Base-by-base conservation (phyloP, 2,113 vertebrate species). In the Pomatostomus ruficeps region DNA sequence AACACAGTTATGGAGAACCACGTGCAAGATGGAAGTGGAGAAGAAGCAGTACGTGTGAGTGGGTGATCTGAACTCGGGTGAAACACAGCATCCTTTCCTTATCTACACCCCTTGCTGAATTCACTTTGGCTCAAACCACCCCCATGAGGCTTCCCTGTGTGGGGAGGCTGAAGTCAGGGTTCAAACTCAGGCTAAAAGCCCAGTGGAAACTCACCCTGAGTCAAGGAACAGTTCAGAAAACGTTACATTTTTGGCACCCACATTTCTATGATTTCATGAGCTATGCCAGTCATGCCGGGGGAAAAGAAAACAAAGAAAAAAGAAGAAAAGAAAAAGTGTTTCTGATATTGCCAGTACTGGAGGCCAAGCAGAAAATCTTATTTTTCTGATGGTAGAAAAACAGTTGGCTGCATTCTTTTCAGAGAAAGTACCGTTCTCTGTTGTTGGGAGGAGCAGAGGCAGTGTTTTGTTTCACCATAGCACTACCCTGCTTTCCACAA, bases 141-240 rank as follows among this genome's bases (percentile, higher is more conserved):
- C 76, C 61, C 52, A 65, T 0, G 23, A 63, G 51, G 31, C 26
- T 92, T 63, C 22, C 71, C 49, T 62, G 33, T 52, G 51, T 38
- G 51, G 48, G 85, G 36, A 70, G 51, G 46, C 65, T 94, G 61
- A 94, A 95, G 73, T 74, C 73, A 96, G 73, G 58, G 93, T 94
- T 95, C 80, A 93, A 75, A 35, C 43, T 63, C 70, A 72, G 73
- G 81, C n/a, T 85, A 89, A 85, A 84, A 81, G 10, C 16, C 48
- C 87, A 75, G 35, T 67, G 77, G 70, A 75, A 94, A 89, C 26
- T 91, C 70, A 88, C 3, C 6, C 54, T 24, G 25, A 45, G 48
- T 80, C 35, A 83, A 57, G 24, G 14, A 78, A 58, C 24, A 14
- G 29, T 78, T 89, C 45, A 74, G 63, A 91, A 83, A 88, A 10